Evolutionary conservation across 1,140 invertebrate genomes (phyloP).

Genomic region (Leucophenga varia): DNA sequence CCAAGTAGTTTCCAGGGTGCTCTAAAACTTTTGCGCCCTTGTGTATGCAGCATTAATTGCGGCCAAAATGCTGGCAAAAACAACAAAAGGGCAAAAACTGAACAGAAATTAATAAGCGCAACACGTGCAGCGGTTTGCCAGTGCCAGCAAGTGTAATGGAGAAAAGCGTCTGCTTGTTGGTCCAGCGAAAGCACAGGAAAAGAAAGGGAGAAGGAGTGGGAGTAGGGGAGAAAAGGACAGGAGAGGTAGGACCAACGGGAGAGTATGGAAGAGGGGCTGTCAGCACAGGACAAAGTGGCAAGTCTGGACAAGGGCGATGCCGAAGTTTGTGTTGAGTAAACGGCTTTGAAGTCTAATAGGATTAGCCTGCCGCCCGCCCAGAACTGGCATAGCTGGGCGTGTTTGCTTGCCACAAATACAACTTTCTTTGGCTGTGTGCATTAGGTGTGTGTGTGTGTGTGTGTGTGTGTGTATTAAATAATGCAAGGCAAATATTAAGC

Average conservation of each 20-base stretch:
- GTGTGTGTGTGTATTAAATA: too few species aligned
- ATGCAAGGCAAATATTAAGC: too few species aligned
- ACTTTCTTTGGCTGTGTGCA: too few species aligned
- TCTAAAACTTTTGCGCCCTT: constrained; percentile 11
- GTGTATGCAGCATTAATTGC: constrained; percentile 32
- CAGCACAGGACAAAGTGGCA: neutral
- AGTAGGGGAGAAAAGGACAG: neutral
- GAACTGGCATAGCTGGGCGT: too few species aligned
- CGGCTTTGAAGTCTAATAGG: constrained; percentile 52
- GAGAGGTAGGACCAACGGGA: neutral
- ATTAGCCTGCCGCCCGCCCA: too few species aligned
- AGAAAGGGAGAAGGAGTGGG: too few species aligned
- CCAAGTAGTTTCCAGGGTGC: constrained; percentile 6
- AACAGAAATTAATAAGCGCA: constrained; percentile 43
- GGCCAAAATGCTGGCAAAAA: constrained; percentile 6
- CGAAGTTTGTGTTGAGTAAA: constrained; percentile 45
- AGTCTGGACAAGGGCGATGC: constrained; percentile 25
- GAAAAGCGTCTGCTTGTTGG: constrained; percentile 18
- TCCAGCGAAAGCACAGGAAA: neutral
- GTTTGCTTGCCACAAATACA: too few species aligned
- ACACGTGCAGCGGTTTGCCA: constrained; percentile 44
- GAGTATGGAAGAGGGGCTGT: too few species aligned
- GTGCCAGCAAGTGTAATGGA: too few species aligned
- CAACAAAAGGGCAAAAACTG: constrained; percentile 25
- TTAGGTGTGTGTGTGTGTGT: too few species aligned